Evolutionary conservation across 2,113 vertebrate genomes (phyloP).

Genomic region (Cebidichthys violaceus): DNA sequence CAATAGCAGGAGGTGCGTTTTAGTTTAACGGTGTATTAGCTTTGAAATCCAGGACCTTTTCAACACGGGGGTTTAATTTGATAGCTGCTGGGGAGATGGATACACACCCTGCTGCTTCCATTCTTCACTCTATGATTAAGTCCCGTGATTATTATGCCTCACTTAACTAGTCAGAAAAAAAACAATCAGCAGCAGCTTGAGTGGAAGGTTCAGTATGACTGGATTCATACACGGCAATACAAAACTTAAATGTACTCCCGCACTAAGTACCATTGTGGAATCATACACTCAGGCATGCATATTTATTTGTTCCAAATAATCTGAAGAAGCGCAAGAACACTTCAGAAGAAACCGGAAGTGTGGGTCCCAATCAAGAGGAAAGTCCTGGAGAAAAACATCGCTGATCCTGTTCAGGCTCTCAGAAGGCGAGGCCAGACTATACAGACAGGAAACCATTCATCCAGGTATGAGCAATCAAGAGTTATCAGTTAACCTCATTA

Average conservation of each 20-base stretch:
- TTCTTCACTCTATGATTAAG: conserved; percentile 41
- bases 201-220: conserved; percentile 10
- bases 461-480: too few relatives aligned
- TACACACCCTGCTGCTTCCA: conserved; percentile 27
- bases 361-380: neutral
- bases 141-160: conserved; percentile 39
- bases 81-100: conserved; percentile 20
- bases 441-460: too few relatives aligned
- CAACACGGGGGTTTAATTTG: conserved; percentile 7
- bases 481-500: too few relatives aligned
- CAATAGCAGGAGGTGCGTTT: neutral
- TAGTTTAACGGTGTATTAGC: neutral
- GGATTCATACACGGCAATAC: neutral
- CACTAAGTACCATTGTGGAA: neutral
- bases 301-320: neutral
- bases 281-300: neutral
- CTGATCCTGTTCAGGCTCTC: neutral
- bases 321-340: neutral
- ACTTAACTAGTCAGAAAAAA: conserved; percentile 28
- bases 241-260: neutral
- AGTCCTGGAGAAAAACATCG: neutral
- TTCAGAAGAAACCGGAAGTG: neutral
- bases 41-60: conserved; percentile 15
- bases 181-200: neutral
- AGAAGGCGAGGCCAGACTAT: neutral